Percentiles rank a stretch among this genome's conserved stretches.
Conservation (phyloP, 2,113 vertebrate genomes). For the Glaucomys volans region DNA sequence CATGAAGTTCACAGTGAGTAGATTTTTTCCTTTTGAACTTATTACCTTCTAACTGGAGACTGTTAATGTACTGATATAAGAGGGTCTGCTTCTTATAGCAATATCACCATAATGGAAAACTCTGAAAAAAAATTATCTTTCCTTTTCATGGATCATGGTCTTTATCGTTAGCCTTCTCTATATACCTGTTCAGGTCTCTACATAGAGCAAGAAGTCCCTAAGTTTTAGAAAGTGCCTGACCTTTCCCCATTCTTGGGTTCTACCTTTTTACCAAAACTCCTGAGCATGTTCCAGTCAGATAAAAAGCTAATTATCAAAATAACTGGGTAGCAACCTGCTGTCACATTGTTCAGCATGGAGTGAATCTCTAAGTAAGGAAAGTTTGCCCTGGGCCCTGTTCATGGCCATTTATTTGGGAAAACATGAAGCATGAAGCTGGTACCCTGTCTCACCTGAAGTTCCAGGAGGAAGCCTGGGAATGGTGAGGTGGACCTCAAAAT, state of each 20-base stretch:
- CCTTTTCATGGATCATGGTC: neutral
- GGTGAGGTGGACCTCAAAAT: neutral
- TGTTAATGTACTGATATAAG: neutral
- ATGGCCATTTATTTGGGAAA: neutral
- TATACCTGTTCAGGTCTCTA: neutral
- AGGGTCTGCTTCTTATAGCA: neutral
- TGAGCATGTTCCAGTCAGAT: neutral
- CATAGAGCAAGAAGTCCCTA: neutral
- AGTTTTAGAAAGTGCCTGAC: neutral
- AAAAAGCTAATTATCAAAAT: neutral
- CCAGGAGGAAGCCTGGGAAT: neutral
- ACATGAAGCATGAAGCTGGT: neutral
- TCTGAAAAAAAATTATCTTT: neutral
- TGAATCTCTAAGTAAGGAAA: neutral
- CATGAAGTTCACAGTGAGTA: constrained; percentile 84
- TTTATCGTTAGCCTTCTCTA: neutral
- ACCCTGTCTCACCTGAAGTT: neutral
- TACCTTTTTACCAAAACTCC: constrained; percentile 47
- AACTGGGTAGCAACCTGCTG: neutral
- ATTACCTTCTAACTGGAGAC: neutral
- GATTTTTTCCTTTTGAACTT: neutral
- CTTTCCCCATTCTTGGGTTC: neutral
- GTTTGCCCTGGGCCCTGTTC: neutral
- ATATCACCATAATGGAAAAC: neutral
- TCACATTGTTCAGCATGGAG: neutral